Evolutionary conservation across 2,797 vertebrate genomes (phyloP), one percentile per base, ranked within the genome.

Genomic region (Morus bassanus): DNA sequence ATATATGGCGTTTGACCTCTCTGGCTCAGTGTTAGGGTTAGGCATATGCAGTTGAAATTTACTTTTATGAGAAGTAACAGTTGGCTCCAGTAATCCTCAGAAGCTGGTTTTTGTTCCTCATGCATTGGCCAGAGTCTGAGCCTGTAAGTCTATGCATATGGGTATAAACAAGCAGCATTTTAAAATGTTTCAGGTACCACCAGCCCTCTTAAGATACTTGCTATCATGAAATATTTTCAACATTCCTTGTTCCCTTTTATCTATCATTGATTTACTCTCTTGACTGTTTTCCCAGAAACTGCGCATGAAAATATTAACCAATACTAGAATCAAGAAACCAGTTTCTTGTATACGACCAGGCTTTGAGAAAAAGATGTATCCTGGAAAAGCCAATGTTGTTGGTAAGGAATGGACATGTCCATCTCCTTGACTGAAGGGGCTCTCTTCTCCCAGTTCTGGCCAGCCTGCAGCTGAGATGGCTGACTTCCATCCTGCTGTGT

Each of bases 231-330:
- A 33, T 51, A n/a, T 16, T 95, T 79, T 87, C 48, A 79, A 27
- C 13, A 15, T 85, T 81, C 31, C 25, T 72, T 13, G 4, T 88
- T 78, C 13, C 41, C 23, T 90, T 80, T 87, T 15, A 70, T 85
- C 95, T 74, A 56, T 77, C 25, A n/a, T 3, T 59, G 10, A n/a
- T 80, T 83, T 85, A 23, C 2, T 68, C 31, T 87, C 37, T 72
- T 51, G 67, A 25, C 30, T 95, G 9, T 61, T 82, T 96, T 54
- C 46, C 48, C 63, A 98, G 97, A 43, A 19, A 13, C 7, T 96
- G 74, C 59, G 64, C 76, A 85, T 98, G 96, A 98, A 98, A 95
- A 67, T 97, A 91, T 41, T 98, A 64, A 98, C 96, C 53, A 98
- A 98, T 45, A 63, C 79, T 45, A 81, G 96, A 79, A 82, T 97